Evolutionary conservation across 2,797 vertebrate genomes (phyloP).

Genomic region (Discoglossus pictus): DNA sequence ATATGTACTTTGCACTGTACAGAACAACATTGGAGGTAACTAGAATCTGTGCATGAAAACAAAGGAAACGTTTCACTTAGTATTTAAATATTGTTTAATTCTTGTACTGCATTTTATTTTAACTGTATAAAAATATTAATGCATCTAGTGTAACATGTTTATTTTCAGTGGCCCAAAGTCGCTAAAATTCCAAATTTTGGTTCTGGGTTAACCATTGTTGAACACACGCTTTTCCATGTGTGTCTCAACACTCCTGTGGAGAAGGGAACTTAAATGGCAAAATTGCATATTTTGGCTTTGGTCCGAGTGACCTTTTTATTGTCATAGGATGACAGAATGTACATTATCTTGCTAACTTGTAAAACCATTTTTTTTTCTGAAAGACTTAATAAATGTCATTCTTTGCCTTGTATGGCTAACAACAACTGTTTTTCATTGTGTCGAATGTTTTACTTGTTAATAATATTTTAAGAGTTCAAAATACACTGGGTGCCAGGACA

Average conservation of each 20-base stretch:
- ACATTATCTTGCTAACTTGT: slow-evolving; percentile 16
- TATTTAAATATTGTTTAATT: slow-evolving; percentile 12
- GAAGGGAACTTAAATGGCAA: not conserved
- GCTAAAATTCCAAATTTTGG: not conserved
- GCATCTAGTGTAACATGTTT: slow-evolving; percentile 10
- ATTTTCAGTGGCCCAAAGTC: not conserved
- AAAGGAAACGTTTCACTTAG: slow-evolving; percentile 5
- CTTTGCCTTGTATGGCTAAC: not conserved
- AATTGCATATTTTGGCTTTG: not conserved
- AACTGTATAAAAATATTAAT: slow-evolving; percentile 1
- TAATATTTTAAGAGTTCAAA: too few relatives aligned
- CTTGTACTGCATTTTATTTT: slow-evolving; percentile 1
- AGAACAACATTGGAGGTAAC: not conserved
- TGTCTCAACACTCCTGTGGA: not conserved
- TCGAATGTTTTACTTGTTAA: too few relatives aligned
- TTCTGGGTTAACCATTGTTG: not conserved
- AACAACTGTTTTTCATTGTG: too few relatives aligned
- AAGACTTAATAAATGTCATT: slow-evolving; percentile 27
- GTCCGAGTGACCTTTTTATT: not conserved
- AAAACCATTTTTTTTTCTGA: slow-evolving; percentile 13
- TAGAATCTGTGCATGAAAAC: slow-evolving; percentile 18
- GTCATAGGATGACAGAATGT: slow-evolving; percentile 18
- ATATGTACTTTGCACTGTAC: slow-evolving; percentile 21
- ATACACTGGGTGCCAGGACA: too few relatives aligned
- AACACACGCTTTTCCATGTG: not conserved